Conservation (phyloP, 2,888 invertebrate species). For the Ophion ellenae region DNA sequence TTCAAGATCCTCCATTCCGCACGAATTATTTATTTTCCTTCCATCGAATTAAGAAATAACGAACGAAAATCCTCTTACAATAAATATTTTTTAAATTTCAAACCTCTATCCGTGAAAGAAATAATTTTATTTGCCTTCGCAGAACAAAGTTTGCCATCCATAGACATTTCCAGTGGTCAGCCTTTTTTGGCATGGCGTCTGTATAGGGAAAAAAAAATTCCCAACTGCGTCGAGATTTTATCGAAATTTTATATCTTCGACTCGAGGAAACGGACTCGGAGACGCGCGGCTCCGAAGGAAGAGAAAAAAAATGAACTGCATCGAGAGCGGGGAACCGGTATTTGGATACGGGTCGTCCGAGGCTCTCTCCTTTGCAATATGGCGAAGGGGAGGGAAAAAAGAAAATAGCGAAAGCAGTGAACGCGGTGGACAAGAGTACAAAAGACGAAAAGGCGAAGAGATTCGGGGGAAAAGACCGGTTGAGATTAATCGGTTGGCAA, state of each 20-base stretch:
- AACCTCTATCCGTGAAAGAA: too few relatives aligned
- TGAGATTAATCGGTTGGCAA: constrained; percentile 76
- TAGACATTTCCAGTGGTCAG: too few relatives aligned
- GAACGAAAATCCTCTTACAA: too few relatives aligned
- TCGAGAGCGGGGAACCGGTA: constrained; percentile 9
- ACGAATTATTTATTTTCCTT: too few relatives aligned
- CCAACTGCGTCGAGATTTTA: neutral
- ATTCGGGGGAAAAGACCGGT: constrained; percentile 70
- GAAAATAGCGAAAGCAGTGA: neutral
- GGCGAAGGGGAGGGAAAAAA: constrained; percentile 31
- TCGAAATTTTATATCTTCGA: neutral
- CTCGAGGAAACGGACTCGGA: neutral
- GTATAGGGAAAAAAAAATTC: neutral
- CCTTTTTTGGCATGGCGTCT: too few relatives aligned
- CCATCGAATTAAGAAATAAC: too few relatives aligned
- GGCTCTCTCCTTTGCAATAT: constrained; percentile 13
- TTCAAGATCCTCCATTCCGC: too few relatives aligned
- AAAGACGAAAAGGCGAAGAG: constrained; percentile 58
- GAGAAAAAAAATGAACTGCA: neutral
- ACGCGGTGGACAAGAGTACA: constrained; percentile 63
- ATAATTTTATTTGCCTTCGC: too few relatives aligned
- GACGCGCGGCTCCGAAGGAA: neutral
- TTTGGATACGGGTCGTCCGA: constrained; percentile 22
- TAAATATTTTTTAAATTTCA: too few relatives aligned
- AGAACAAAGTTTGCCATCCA: too few relatives aligned